These are phyloP conservation scores for Athrips mouffetella DNA, from an alignment of 2,888 invertebrate genomes.

Conservation along the genomic window DNA sequence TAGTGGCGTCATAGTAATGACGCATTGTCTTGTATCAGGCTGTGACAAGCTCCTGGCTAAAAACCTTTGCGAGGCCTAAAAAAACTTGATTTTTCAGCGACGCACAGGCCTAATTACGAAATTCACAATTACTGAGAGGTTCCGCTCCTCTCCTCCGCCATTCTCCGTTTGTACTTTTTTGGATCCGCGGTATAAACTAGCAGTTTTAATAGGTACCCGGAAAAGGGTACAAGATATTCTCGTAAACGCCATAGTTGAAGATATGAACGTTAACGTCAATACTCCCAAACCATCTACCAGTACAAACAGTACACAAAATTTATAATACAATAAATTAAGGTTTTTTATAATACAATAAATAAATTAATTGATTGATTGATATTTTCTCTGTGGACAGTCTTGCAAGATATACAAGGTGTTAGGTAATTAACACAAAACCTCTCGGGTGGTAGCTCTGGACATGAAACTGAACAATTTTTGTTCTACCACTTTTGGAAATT, in stretches of 20 bases:
- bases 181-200: constrained; percentile 25
- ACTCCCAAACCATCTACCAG: too few species aligned
- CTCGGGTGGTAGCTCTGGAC: too few species aligned
- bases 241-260: neutral
- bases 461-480: too few species aligned
- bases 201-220: constrained; percentile 19
- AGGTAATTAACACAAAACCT: too few species aligned
- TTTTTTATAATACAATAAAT: too few species aligned
- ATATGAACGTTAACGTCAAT: neutral
- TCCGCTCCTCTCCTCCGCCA: too few species aligned
- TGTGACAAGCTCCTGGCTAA: neutral
- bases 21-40: constrained; percentile 22
- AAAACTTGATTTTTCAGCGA: neutral
- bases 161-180: constrained; percentile 24
- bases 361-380: too few species aligned
- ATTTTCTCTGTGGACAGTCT: constrained; percentile 26
- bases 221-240: constrained; percentile 20
- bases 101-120: constrained; percentile 15
- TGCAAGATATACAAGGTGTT: constrained; percentile 22
- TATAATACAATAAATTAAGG: too few species aligned
- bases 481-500: too few species aligned
- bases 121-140: constrained; percentile 19
- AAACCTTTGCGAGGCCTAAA: neutral
- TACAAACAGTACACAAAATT: neutral
- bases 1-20: constrained; percentile 29